phyloP scores from a whole-genome alignment of 2,888 invertebrate species.

The Clunio marinus region DNA sequence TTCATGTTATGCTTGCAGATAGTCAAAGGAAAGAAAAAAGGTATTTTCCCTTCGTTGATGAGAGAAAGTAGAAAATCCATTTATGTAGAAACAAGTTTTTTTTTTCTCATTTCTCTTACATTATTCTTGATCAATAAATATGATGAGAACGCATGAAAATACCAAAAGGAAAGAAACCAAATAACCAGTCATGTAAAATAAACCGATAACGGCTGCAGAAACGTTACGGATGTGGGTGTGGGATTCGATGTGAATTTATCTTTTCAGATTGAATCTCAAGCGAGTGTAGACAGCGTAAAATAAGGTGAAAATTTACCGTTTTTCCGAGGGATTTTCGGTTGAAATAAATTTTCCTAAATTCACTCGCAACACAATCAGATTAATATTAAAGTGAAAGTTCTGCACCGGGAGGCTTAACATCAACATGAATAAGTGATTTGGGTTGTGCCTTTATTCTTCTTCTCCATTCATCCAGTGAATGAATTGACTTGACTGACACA shows the following conservation, averaged over 20 bases:
- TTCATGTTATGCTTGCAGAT: no score
- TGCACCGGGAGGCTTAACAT: background rate
- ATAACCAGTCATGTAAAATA: slow-evolving; percentile 33
- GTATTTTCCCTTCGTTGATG: background rate
- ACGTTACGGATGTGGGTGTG: background rate
- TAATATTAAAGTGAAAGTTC: background rate
- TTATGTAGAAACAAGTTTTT: background rate
- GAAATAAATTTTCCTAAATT: no score
- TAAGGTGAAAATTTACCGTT: background rate
- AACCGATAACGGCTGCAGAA: background rate
- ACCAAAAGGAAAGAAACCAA: background rate
- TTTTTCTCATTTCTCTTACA: background rate
- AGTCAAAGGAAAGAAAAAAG: background rate
- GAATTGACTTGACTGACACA: no score
- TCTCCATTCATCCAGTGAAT: no score
- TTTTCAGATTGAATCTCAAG: background rate
- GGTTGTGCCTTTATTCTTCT: background rate
- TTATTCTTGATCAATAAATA: slow-evolving; percentile 4
- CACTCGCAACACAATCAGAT: background rate
- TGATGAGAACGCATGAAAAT: background rate
- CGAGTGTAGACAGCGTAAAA: background rate
- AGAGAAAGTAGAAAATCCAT: background rate
- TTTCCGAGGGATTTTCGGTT: background rate
- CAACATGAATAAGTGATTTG: background rate
- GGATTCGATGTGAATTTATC: background rate